Percentiles rank a stretch among this genome's conserved stretches.
phyloP scores from a whole-genome alignment of 2,797 vertebrate species.

The Lepilemur septentrionalis region DNA sequence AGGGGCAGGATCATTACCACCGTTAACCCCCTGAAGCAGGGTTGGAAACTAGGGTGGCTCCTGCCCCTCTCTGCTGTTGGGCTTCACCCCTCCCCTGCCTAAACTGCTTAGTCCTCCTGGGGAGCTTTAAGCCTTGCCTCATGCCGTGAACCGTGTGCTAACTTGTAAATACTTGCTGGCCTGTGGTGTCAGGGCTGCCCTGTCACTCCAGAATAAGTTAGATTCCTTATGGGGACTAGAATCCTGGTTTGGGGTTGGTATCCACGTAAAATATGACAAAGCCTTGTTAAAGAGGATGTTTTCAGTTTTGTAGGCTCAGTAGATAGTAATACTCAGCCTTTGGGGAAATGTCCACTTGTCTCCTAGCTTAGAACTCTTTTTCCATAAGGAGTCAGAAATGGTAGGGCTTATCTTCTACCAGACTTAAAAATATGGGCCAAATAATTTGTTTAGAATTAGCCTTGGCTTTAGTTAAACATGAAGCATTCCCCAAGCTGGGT shows the following conservation, averaged over 20 bases:
- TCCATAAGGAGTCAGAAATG: background rate
- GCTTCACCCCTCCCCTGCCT: background rate
- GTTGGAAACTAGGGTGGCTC: background rate
- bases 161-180: background rate
- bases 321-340: background rate
- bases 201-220: background rate
- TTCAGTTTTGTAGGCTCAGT: background rate
- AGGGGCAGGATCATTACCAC: background rate
- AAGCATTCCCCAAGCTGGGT: background rate
- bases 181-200: background rate
- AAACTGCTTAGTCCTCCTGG: background rate
- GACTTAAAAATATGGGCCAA: background rate
- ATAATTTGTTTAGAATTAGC: background rate
- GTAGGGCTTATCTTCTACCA: background rate
- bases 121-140: background rate
- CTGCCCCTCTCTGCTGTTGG: background rate
- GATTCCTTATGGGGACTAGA: background rate
- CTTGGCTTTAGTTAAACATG: background rate
- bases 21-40: background rate
- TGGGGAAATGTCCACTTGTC: background rate
- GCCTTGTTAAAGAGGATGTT: background rate
- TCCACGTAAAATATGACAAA: background rate
- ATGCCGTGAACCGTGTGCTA: background rate
- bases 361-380: background rate
- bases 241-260: background rate